These are phyloP conservation scores for Sterna hirundo DNA, from an alignment of 2,113 vertebrate genomes.

Conservation along the genomic window DNA sequence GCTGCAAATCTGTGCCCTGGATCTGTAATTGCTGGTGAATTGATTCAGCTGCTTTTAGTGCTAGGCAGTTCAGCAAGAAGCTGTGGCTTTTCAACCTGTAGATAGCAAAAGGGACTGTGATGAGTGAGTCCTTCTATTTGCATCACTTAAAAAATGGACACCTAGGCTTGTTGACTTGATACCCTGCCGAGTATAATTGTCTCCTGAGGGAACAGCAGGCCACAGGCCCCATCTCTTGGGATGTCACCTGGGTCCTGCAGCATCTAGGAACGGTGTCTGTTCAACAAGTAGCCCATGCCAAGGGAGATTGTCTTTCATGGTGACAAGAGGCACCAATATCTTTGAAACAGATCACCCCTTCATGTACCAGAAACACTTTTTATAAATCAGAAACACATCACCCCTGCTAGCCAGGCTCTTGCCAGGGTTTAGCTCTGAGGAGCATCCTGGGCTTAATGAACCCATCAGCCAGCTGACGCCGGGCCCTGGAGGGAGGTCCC, in stretches of 20 bases:
- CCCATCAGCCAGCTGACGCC: not conserved
- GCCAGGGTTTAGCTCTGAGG: not conserved
- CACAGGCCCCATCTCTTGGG: rapidly evolving
- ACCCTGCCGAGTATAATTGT: not conserved
- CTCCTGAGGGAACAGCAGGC: not conserved
- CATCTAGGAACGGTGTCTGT: not conserved
- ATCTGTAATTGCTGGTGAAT: not conserved
- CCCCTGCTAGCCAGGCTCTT: not conserved
- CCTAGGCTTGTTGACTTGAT: not conserved
- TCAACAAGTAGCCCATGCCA: not conserved
- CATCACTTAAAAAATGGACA: not conserved
- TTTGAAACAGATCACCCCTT: not conserved
- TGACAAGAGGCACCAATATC: not conserved
- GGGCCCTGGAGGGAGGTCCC: not conserved
- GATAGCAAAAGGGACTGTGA: not conserved
- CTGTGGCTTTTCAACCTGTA: not conserved
- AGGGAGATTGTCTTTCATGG: not conserved
- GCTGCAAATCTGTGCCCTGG: not conserved
- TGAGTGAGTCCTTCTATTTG: not conserved
- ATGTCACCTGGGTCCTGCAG: not conserved
- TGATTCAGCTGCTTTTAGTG: not conserved
- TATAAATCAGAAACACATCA: not conserved
- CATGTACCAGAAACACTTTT: not conserved
- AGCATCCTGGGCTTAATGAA: not conserved
- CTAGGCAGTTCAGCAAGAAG: not conserved